These are phyloP conservation scores for Orthonevra nobilis DNA, from an alignment of 2,888 invertebrate species.

Conservation along the genomic window DNA sequence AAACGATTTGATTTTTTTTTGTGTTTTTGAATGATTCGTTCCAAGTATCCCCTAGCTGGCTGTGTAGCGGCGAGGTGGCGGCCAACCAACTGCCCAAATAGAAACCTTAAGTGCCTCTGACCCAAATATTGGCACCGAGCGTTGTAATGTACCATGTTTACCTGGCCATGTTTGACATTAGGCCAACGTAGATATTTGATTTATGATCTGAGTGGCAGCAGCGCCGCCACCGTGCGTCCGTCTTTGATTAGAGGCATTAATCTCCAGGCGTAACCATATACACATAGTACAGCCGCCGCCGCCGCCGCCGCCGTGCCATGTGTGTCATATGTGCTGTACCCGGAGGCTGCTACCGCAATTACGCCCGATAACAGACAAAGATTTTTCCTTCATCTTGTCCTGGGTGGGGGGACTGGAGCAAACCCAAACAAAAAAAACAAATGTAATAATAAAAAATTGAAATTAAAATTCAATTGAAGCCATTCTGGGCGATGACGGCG, in stretches of 20 bases:
- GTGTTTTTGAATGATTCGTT: constrained; percentile 42
- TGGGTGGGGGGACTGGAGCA: neutral
- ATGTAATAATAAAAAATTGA: neutral
- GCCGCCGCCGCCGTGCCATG: neutral
- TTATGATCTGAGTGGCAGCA: constrained; percentile 42
- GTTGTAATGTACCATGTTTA: constrained; percentile 62
- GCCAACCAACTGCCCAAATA: constrained; percentile 45
- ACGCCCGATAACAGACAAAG: constrained; percentile 16
- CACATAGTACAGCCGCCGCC: no score
- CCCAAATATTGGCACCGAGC: constrained; percentile 66
- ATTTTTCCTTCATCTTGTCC: neutral
- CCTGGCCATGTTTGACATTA: constrained; percentile 53
- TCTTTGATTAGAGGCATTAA: constrained; percentile 51
- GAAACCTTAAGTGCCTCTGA: constrained; percentile 69
- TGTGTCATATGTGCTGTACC: constrained; percentile 35
- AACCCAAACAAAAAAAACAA: neutral
- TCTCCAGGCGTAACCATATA: constrained; percentile 37
- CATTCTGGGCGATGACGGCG: constrained; percentile 7
- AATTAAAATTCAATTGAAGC: constrained; percentile 60
- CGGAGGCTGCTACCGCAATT: constrained; percentile 49
- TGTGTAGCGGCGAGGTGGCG: neutral
- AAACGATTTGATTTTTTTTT: constrained; percentile 53
- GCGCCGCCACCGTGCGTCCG: constrained; percentile 14
- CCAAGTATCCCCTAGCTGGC: constrained; percentile 23
- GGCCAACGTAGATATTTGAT: constrained; percentile 49